Evolutionary conservation across 37 sponge, comb jelly and placozoan species (phyloP).

Genomic region (Oscarella lobularis): DNA sequence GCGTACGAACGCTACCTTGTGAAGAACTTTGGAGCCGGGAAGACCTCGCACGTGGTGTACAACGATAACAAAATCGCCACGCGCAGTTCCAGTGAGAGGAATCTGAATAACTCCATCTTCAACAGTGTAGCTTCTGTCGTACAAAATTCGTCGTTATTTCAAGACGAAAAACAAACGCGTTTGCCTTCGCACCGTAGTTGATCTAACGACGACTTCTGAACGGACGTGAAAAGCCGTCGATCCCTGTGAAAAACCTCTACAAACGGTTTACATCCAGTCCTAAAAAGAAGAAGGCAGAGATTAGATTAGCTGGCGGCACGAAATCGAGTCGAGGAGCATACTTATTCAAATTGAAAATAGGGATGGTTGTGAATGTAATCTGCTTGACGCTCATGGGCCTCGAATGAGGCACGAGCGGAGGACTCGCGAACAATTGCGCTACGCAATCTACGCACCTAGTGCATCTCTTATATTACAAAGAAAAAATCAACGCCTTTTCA

Average conservation of each 20-base stretch:
- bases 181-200: conserved; percentile 9
- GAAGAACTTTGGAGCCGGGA: not conserved
- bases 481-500: not conserved
- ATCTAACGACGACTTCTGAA: conserved; percentile 28
- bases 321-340: too few relatives aligned
- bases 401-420: conserved; percentile 37
- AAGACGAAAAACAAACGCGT: too few relatives aligned
- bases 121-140: conserved; percentile 14
- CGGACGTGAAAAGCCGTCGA: conserved; percentile 50
- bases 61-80: conserved; percentile 32
- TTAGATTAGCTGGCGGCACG: too few relatives aligned
- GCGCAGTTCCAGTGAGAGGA: conserved; percentile 20
- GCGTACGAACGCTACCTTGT: not conserved
- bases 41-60: conserved; percentile 36
- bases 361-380: conserved; percentile 43
- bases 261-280: conserved; percentile 65
- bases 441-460: conserved; percentile 11
- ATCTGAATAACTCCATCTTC: conserved; percentile 26
- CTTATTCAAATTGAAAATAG: conserved; percentile 50
- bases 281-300: too few relatives aligned
- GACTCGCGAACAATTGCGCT: not conserved
- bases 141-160: too few relatives aligned
- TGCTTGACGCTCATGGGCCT: conserved; percentile 14
- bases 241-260: conserved; percentile 53
- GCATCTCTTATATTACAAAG: conserved; percentile 31